phyloP scores from a whole-genome alignment of 2,888 invertebrate species.

The Mycalesis mineus region DNA sequence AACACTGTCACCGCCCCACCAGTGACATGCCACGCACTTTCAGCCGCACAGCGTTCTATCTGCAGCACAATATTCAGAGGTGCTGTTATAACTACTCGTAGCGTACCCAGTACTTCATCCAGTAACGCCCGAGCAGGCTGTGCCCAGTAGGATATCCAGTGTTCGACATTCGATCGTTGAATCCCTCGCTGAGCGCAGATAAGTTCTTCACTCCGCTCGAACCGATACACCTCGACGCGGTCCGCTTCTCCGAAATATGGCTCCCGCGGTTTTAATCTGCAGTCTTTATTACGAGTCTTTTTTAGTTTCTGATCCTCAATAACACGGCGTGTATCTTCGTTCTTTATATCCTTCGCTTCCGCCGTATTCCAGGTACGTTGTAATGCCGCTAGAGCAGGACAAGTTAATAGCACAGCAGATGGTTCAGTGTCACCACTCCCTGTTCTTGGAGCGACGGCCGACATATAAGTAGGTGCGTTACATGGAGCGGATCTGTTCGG shows the following conservation, averaged over 20 bases:
- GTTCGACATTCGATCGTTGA: conserved; percentile 33
- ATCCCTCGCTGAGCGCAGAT: conserved; percentile 35
- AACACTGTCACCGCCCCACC: conserved; percentile 38
- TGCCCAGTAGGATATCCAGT: no score
- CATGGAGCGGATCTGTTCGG: no score
- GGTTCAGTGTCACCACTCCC: no score
- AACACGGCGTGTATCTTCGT: no score
- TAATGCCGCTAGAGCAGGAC: no score
- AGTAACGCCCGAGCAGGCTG: conserved; percentile 70
- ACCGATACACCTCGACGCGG: conserved; percentile 55
- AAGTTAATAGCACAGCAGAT: no score
- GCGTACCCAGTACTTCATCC: conserved; percentile 78
- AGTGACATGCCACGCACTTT: conserved; percentile 23
- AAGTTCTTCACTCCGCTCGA: conserved; percentile 44
- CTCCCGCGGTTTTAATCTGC: neutral
- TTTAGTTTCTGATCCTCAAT: neutral
- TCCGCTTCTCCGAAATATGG: conserved; percentile 30
- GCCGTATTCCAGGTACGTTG: no score
- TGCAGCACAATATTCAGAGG: neutral
- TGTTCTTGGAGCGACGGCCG: no score
- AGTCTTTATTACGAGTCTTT: neutral
- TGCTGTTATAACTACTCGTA: neutral
- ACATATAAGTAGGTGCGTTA: no score
- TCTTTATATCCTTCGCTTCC: no score
- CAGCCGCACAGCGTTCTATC: conserved; percentile 34